A percentile compares a stretch with the other conserved stretches of the same genome.
Conservation (phyloP, 2,113 vertebrate species). For the Antigone vipio region DNA sequence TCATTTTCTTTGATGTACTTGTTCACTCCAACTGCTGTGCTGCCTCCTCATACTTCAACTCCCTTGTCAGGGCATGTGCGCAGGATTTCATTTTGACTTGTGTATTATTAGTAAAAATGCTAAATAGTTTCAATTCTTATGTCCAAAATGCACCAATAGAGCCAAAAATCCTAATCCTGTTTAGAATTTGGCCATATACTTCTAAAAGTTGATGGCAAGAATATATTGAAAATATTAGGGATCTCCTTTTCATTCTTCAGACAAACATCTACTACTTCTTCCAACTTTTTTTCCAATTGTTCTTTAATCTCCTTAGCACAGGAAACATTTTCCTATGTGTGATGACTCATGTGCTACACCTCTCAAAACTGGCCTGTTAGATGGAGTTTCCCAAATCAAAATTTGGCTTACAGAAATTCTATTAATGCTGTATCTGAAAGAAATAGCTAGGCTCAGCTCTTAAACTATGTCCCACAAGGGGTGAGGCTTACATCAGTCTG, state of each 20-base stretch:
- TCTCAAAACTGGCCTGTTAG: neutral
- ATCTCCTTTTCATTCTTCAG: neutral
- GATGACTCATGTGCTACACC: neutral
- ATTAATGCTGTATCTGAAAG: neutral
- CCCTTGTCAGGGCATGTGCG: neutral
- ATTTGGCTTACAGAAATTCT: neutral
- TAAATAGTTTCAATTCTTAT: neutral
- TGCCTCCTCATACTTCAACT: neutral
- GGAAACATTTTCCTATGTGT: neutral
- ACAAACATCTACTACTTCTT: neutral
- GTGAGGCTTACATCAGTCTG: neutral
- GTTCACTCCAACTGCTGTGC: neutral
- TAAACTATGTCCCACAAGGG: neutral
- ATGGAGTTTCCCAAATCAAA: neutral
- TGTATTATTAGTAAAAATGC: neutral
- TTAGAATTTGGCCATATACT: neutral
- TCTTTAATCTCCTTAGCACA: neutral
- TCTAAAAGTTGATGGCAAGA: neutral
- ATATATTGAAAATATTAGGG: neutral
- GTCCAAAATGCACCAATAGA: neutral
- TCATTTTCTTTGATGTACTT: neutral
- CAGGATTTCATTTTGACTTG: neutral
- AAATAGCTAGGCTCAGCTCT: neutral
- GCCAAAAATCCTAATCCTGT: neutral
- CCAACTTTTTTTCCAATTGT: neutral